phyloP scores from a whole-genome alignment of 2,113 vertebrate species.

The Entosphenus tridentatus region DNA sequence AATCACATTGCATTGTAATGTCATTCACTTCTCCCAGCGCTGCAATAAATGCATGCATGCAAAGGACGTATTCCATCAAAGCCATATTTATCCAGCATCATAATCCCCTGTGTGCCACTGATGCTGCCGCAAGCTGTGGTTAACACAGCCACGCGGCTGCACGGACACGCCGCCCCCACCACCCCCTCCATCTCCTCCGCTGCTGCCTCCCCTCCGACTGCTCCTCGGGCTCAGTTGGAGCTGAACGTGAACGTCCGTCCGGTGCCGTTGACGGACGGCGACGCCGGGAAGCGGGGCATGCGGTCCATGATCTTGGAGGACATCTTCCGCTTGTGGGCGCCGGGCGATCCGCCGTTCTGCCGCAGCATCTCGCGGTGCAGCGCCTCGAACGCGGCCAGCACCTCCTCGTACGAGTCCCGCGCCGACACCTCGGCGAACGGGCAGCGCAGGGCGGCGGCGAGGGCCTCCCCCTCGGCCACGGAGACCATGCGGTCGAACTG shows the following conservation, averaged over 20 bases:
- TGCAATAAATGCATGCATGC: no score
- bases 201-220: no score
- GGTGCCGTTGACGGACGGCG: not conserved
- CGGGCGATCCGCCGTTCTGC: not conserved
- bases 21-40: no score
- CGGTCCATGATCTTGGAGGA: not conserved
- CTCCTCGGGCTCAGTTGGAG: not conserved
- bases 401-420: conserved; percentile 33
- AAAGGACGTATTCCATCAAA: no score
- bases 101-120: no score
- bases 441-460: conserved; percentile 28
- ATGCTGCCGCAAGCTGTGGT: no score
- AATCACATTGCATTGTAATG: no score
- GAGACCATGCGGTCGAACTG: conserved; percentile 40
- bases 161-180: no score
- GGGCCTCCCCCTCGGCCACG: conserved; percentile 21
- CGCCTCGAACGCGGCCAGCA: conserved; percentile 2
- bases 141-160: no score
- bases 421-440: conserved; percentile 32
- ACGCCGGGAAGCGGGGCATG: conserved; percentile 3
- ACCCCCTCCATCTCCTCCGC: no score
- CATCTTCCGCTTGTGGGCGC: not conserved
- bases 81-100: no score
- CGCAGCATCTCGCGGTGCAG: conserved; percentile 4
- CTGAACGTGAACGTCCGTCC: conserved; percentile 1